These are phyloP conservation scores for Emesis castigata DNA, from an alignment of 2,888 invertebrate species.

Conservation along the genomic window DNA sequence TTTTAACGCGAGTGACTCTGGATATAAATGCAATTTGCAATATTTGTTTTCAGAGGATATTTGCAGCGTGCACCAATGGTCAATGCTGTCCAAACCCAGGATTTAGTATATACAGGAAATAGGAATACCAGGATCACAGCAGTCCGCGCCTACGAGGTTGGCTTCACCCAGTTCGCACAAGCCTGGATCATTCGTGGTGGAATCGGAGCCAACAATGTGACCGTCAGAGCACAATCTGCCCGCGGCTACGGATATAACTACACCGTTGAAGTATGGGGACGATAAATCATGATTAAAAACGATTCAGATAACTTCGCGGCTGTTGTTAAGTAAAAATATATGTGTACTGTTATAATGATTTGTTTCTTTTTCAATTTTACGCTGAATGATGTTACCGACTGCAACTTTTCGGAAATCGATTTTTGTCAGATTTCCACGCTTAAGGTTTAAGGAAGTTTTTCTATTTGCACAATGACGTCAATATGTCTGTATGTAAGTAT, in stretches of 20 bases:
- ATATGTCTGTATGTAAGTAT: too few relatives aligned
- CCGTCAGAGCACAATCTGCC: slow-evolving; percentile 75
- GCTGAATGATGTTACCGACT: too few relatives aligned
- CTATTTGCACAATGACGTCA: too few relatives aligned
- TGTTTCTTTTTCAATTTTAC: too few relatives aligned
- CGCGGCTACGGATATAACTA: slow-evolving; percentile 79
- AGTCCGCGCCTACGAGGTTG: slow-evolving; percentile 76
- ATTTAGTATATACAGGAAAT: slow-evolving; percentile 76
- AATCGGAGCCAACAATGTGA: slow-evolving; percentile 73
- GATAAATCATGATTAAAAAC: slow-evolving; percentile 56
- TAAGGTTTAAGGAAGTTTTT: too few relatives aligned
- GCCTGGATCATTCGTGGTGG: slow-evolving; percentile 74
- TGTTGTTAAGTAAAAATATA: too few relatives aligned
- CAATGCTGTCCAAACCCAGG: slow-evolving; percentile 77
- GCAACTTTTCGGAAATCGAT: too few relatives aligned
- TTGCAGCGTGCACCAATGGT: slow-evolving; percentile 69
- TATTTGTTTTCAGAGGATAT: slow-evolving; percentile 74
- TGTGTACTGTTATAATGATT: too few relatives aligned
- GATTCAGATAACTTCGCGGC: too few relatives aligned
- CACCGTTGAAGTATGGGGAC: slow-evolving; percentile 77
- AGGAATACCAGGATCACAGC: slow-evolving; percentile 74
- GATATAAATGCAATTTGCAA: too few relatives aligned
- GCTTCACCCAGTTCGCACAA: slow-evolving; percentile 75
- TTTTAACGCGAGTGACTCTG: too few relatives aligned
- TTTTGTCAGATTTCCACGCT: too few relatives aligned